These are phyloP conservation scores for Proisotoma minuta DNA, from an alignment of 2,888 invertebrate species.

Conservation along the genomic window DNA sequence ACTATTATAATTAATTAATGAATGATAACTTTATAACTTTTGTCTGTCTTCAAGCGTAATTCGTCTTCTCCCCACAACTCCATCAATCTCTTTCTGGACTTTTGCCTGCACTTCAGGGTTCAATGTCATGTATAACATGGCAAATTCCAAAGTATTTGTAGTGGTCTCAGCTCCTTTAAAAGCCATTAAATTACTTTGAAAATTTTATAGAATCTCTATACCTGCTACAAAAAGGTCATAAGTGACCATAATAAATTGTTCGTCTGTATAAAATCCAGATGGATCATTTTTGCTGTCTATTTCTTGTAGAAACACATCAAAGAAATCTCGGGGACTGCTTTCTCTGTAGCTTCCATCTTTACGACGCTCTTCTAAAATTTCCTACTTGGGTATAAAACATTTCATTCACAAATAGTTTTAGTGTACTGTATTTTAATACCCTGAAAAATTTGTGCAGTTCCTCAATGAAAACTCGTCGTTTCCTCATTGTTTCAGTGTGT, in stretches of 20 bases:
- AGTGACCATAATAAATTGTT: conserved; percentile 34
- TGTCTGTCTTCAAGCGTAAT: conserved; percentile 28
- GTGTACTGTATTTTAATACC: conserved; percentile 17
- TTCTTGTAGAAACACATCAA: conserved; percentile 41
- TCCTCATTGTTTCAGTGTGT: no score
- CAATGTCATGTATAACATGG: conserved; percentile 47
- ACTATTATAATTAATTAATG: background rate
- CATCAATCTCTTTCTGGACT: conserved; percentile 48
- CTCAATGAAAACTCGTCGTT: conserved; percentile 13
- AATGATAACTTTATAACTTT: conserved; percentile 10
- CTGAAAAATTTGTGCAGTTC: conserved; percentile 25
- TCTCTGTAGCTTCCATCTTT: conserved; percentile 29
- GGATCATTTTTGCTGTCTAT: conserved; percentile 25
- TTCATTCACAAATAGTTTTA: background rate
- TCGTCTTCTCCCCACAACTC: conserved; percentile 43
- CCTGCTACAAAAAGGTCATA: conserved; percentile 40
- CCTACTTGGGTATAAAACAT: conserved; percentile 8
- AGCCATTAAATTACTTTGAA: no score
- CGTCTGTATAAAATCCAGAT: conserved; percentile 17
- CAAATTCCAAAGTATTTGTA: conserved; percentile 42
- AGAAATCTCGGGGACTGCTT: conserved; percentile 36
- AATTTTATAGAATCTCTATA: no score
- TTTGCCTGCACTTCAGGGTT: conserved; percentile 47
- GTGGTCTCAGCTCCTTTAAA: conserved; percentile 46
- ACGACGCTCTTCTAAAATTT: conserved; percentile 29